Evolutionary conservation across 2,888 invertebrate genomes (phyloP).

Genomic region (Drosophila mimetica): DNA sequence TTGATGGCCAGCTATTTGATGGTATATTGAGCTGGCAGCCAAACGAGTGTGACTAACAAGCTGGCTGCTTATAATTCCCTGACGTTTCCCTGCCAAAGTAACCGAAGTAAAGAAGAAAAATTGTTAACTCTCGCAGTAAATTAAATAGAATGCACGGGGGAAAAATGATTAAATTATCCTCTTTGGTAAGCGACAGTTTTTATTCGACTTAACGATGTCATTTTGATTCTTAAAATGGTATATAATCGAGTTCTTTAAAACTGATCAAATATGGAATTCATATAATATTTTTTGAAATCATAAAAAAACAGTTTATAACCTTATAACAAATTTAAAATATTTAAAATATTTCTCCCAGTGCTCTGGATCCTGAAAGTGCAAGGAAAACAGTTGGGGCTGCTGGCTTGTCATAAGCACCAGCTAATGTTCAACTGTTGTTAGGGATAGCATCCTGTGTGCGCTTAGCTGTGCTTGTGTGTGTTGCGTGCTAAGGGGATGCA

Average conservation of each 20-base stretch:
- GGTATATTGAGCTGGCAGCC: slow-evolving; percentile 33
- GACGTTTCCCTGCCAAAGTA: slow-evolving; percentile 5
- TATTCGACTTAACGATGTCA: too few relatives aligned
- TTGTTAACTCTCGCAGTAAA: slow-evolving; percentile 6
- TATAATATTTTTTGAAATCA: too few relatives aligned
- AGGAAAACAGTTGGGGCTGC: slow-evolving; percentile 13
- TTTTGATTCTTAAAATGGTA: too few relatives aligned
- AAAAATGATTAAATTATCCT: neutral
- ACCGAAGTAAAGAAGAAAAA: slow-evolving; percentile 1
- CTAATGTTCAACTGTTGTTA: slow-evolving; percentile 22
- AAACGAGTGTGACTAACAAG: slow-evolving; percentile 31
- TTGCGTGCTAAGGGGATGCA: slow-evolving; percentile 24
- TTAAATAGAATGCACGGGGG: slow-evolving; percentile 2
- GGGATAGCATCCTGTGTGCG: slow-evolving; percentile 4
- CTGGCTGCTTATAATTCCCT: slow-evolving; percentile 40
- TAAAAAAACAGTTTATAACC: too few relatives aligned
- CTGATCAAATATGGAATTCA: too few relatives aligned
- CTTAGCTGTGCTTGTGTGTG: neutral
- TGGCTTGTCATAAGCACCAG: slow-evolving; percentile 34
- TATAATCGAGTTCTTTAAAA: too few relatives aligned
- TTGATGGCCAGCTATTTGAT: slow-evolving; percentile 43
- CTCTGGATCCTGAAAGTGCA: slow-evolving; percentile 5
- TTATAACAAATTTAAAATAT: too few relatives aligned
- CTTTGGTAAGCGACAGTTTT: neutral
- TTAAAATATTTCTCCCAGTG: slow-evolving; percentile 3